Evolutionary conservation across 2,888 invertebrate genomes (phyloP).

Genomic region (Heliconius ismenius): DNA sequence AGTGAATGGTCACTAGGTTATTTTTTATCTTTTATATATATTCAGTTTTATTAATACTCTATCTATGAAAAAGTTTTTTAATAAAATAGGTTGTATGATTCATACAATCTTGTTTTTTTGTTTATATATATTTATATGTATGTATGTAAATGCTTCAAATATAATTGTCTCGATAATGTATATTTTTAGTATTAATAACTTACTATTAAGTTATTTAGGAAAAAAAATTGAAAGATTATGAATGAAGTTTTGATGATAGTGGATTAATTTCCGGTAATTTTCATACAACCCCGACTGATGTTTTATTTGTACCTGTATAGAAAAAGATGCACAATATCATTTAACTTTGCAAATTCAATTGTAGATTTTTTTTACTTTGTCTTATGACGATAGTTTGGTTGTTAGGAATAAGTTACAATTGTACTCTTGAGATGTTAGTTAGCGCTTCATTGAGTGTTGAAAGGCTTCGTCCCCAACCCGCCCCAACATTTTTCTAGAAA

Average conservation of each 20-base stretch:
- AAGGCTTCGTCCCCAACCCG: background rate
- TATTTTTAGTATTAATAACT: background rate
- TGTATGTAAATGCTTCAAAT: background rate
- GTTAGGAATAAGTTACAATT: background rate
- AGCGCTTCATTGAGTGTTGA: background rate
- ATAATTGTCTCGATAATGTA: background rate
- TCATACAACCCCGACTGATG: slow-evolving; percentile 28
- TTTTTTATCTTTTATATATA: background rate
- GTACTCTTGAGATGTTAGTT: background rate
- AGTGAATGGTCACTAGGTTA: background rate
- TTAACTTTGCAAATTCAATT: slow-evolving; percentile 19
- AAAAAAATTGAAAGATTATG: background rate
- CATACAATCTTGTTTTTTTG: background rate
- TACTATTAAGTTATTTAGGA: background rate
- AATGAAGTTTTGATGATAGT: background rate
- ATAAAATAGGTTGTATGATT: slow-evolving; percentile 1
- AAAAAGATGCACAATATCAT: slow-evolving; percentile 46
- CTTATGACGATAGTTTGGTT: background rate
- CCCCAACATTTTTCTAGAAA: too few species aligned
- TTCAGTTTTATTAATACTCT: background rate
- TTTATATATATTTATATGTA: too few species aligned
- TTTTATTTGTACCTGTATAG: slow-evolving; percentile 46
- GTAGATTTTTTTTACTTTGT: background rate
- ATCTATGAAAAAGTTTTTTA: background rate
- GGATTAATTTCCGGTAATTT: background rate